Percentiles rank a stretch among this genome's conserved stretches.
phyloP scores from a whole-genome alignment of 2,113 vertebrate species.

The Pandion haliaetus region DNA sequence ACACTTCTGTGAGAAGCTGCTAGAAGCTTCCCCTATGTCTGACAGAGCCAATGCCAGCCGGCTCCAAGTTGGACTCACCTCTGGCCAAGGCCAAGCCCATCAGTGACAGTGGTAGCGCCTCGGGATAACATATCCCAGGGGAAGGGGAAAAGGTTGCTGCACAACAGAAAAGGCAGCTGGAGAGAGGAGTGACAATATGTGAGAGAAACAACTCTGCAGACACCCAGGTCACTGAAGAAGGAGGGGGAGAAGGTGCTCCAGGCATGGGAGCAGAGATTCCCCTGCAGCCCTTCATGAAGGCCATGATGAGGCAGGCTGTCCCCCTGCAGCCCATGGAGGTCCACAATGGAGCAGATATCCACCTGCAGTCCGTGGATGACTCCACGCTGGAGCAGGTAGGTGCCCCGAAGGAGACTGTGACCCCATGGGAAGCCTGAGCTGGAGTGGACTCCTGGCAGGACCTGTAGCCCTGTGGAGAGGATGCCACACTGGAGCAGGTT shows the following conservation, averaged over 20 bases:
- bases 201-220: neutral
- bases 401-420: no score
- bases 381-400: no score
- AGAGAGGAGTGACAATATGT: neutral
- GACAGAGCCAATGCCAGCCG: neutral
- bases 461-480: no score
- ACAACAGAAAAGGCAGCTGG: neutral
- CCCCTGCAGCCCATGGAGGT: neutral
- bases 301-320: neutral
- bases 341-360: neutral
- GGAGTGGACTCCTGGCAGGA: no score
- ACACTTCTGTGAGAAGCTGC: neutral
- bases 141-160: neutral
- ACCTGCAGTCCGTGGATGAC: neutral
- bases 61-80: fast-evolving
- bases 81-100: neutral
- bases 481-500: neutral
- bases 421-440: no score
- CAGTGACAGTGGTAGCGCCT: fast-evolving
- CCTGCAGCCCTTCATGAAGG: neutral
- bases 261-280: neutral
- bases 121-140: neutral
- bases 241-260: fast-evolving
- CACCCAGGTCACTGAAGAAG: neutral
- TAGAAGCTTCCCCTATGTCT: neutral